phyloP scores from a whole-genome alignment of 2,797 vertebrate genomes.

The Eremophila alpestris region DNA sequence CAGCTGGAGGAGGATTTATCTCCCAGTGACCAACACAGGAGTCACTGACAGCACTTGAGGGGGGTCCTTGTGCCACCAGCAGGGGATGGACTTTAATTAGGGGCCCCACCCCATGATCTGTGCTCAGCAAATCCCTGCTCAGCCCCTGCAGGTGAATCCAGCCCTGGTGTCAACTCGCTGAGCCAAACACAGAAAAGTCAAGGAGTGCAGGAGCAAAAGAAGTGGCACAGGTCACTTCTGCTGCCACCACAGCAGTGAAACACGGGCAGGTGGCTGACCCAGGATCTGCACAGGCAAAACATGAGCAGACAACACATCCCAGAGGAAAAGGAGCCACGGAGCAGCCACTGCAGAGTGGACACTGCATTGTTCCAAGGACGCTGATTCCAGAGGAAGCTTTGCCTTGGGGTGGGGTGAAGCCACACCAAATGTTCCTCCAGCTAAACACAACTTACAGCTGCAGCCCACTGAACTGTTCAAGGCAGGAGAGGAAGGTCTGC shows the following conservation, averaged over 20 bases:
- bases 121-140: background rate
- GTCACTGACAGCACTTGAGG: background rate
- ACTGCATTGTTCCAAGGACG: background rate
- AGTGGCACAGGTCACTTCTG: background rate
- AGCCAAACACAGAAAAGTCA: background rate
- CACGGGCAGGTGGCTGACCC: fast-evolving
- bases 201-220: background rate
- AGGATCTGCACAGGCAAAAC: background rate
- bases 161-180: background rate
- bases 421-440: background rate
- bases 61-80: background rate
- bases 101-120: background rate
- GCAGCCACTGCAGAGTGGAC: background rate
- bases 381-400: background rate
- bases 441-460: background rate
- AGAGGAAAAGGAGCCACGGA: background rate
- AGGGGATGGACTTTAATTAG: background rate
- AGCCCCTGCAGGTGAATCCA: background rate
- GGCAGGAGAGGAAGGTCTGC: background rate
- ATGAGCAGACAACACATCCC: background rate
- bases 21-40: background rate
- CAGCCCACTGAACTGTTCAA: background rate
- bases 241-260: background rate
- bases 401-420: background rate
- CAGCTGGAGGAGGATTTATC: background rate